These are phyloP conservation scores for Tupiocoris notatus DNA, from an alignment of 2,888 invertebrate species.

Conservation along the genomic window DNA sequence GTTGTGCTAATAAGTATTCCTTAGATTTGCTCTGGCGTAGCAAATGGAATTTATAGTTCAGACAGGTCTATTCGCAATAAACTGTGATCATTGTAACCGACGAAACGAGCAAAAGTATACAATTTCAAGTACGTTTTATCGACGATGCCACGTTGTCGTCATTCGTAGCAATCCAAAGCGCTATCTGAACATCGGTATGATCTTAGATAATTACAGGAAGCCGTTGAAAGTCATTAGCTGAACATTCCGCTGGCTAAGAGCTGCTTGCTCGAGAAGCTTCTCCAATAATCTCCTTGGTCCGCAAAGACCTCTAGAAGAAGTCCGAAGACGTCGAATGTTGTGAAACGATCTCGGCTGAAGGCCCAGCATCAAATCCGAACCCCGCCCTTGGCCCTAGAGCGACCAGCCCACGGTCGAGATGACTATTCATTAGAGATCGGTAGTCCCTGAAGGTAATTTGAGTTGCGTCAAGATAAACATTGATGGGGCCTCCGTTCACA, in stretches of 20 bases:
- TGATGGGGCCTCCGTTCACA: constrained; percentile 6
- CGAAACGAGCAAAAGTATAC: no score
- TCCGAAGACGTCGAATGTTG: constrained; percentile 31
- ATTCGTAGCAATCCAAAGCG: no score
- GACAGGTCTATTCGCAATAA: no score
- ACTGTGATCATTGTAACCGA: no score
- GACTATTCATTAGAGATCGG: constrained; percentile 37
- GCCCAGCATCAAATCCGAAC: neutral
- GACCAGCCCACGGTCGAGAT: neutral
- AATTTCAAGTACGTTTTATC: no score
- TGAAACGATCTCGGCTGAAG: constrained; percentile 16
- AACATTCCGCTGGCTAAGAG: constrained; percentile 24
- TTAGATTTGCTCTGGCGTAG: no score
- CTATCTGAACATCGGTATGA: no score
- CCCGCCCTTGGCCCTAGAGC: neutral
- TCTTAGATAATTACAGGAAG: neutral
- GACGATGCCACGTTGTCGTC: no score
- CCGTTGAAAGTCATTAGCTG: constrained; percentile 35
- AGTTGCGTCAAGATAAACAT: constrained; percentile 34
- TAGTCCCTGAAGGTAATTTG: constrained; percentile 35
- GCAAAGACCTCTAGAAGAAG: constrained; percentile 7
- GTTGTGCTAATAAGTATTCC: no score
- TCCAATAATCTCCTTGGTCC: constrained; percentile 1
- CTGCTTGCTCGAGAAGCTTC: neutral
- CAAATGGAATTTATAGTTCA: no score